These are phyloP conservation scores for Hydrotaea diabolus DNA, from an alignment of 2,888 invertebrate species.

Conservation along the genomic window DNA sequence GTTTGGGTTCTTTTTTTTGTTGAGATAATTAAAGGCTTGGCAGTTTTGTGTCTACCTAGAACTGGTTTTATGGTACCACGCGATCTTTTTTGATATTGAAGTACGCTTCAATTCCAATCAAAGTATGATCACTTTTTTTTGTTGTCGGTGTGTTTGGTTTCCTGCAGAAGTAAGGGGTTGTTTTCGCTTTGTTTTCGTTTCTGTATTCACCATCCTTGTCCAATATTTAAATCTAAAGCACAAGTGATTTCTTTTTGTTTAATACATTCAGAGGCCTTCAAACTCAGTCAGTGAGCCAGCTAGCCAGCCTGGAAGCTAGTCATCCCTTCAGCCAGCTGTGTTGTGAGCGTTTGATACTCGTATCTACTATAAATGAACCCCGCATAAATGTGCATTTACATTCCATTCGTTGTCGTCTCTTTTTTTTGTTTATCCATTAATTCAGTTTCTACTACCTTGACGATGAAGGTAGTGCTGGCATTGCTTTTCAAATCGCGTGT, in stretches of 20 bases:
- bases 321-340: conserved; percentile 56
- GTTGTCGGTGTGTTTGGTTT: no score
- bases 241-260: conserved; percentile 59
- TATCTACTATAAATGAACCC: conserved; percentile 66
- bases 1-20: no score
- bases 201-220: neutral
- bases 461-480: neutral
- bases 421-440: neutral
- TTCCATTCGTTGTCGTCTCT: no score
- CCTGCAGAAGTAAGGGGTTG: conserved; percentile 51
- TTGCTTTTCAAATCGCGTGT: conserved; percentile 10
- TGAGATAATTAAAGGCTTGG: conserved; percentile 53
- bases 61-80: neutral
- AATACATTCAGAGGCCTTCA: no score
- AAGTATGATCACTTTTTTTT: conserved; percentile 1
- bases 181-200: conserved; percentile 18
- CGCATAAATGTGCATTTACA: conserved; percentile 54
- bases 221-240: conserved; percentile 45
- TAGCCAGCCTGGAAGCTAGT: no score
- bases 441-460: neutral
- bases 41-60: neutral
- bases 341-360: conserved; percentile 33
- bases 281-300: no score
- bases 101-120: neutral
- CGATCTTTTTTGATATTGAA: neutral